A percentile compares a stretch with the other conserved stretches of the same genome.
Conservation (phyloP, 1,140 invertebrate genomes). For the Halictus rubicundus region DNA sequence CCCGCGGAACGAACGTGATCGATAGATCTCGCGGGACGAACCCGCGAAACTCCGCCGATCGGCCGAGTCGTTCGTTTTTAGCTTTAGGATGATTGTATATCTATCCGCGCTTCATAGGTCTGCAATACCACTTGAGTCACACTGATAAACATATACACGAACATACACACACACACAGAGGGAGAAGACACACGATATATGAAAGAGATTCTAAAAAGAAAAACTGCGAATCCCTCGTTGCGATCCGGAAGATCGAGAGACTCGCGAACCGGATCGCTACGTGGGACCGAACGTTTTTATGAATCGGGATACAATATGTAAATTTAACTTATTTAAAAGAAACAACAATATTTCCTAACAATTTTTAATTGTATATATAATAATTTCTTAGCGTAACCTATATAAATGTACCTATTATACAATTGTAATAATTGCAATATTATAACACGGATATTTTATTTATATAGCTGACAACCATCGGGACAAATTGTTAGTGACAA, state of each 20-base stretch:
- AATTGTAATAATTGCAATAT: slow-evolving; percentile 75
- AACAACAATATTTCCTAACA: slow-evolving; percentile 72
- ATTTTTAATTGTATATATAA: slow-evolving; percentile 80
- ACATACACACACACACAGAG: slow-evolving; percentile 13
- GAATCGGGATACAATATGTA: slow-evolving; percentile 71
- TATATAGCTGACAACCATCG: slow-evolving; percentile 64
- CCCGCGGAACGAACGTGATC: slow-evolving; percentile 15
- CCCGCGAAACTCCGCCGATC: slow-evolving; percentile 38
- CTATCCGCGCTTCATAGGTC: slow-evolving; percentile 59
- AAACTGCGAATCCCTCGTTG: slow-evolving; percentile 27
- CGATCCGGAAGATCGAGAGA: slow-evolving; percentile 15
- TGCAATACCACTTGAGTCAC: slow-evolving; percentile 44
- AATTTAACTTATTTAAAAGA: slow-evolving; percentile 78
- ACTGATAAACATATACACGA: slow-evolving; percentile 28
- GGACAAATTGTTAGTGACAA: slow-evolving; percentile 47
- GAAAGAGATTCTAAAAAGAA: slow-evolving; percentile 41
- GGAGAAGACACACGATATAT: background rate
- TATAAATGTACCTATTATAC: slow-evolving; percentile 73
- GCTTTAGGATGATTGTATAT: slow-evolving; percentile 59
- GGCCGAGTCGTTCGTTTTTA: slow-evolving; percentile 47
- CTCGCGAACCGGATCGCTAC: slow-evolving; percentile 32
- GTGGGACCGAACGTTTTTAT: slow-evolving; percentile 57
- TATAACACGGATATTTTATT: slow-evolving; percentile 74
- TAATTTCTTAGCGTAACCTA: slow-evolving; percentile 77
- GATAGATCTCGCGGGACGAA: slow-evolving; percentile 17